phyloP scores from a whole-genome alignment of 1,140 invertebrate genomes.

The Leptinotarsa defecta region DNA sequence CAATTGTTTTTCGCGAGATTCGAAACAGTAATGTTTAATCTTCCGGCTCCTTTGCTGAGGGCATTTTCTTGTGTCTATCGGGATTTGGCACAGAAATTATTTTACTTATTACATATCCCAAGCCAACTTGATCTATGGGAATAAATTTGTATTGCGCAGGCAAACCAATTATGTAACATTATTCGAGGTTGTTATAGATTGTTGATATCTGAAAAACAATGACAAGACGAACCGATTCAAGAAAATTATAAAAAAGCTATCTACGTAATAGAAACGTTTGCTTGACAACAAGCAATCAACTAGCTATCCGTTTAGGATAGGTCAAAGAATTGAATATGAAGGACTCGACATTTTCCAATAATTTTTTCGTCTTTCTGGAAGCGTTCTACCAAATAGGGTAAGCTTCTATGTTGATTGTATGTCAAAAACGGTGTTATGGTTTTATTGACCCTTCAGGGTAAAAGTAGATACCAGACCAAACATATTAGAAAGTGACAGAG shows the following conservation, averaged over 20 bases:
- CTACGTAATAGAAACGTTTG: background rate
- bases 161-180: slow-evolving; percentile 1
- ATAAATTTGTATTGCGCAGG: background rate
- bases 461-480: background rate
- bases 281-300: background rate
- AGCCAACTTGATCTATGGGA: background rate
- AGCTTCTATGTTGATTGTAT: background rate
- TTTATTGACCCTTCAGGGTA: background rate
- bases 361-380: background rate
- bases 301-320: background rate
- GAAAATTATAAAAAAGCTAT: background rate
- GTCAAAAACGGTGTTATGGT: slow-evolving; percentile 5
- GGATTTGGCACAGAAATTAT: background rate
- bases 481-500: background rate
- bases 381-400: background rate
- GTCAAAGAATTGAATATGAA: slow-evolving; percentile 1
- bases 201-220: background rate
- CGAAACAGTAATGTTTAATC: background rate
- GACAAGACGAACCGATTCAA: background rate
- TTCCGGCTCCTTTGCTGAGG: too few species aligned
- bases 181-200: background rate
- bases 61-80: too few species aligned
- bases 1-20: background rate
- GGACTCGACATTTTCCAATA: background rate
- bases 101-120: background rate